These are phyloP conservation scores for Columba livia DNA, from an alignment of 2,113 vertebrate species.

Conservation along the genomic window DNA sequence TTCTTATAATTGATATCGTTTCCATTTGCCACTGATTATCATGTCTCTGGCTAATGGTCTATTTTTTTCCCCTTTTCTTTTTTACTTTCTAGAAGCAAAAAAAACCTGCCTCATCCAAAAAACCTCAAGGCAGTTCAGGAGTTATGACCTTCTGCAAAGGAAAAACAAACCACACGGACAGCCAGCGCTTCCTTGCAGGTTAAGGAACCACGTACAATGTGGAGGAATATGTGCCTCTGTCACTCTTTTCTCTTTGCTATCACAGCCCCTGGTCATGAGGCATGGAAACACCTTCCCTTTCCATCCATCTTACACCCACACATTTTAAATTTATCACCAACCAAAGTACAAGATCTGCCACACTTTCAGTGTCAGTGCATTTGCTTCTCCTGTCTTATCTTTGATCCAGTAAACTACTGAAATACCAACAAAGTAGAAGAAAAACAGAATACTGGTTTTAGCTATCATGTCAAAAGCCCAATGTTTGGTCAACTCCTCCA, in stretches of 20 bases:
- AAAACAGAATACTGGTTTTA: neutral
- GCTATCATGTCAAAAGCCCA: neutral
- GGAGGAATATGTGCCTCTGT: neutral
- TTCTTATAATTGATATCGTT: neutral
- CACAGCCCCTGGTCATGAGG: neutral
- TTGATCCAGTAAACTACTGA: neutral
- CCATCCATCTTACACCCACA: neutral
- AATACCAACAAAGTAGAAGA: neutral
- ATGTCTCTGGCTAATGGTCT: fast-evolving
- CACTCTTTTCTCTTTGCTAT: neutral
- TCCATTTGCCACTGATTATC: neutral
- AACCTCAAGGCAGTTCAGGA: neutral
- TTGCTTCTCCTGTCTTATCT: neutral
- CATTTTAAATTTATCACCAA: neutral
- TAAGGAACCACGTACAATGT: neutral
- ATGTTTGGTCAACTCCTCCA: neutral
- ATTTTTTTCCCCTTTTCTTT: neutral
- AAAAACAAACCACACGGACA: neutral
- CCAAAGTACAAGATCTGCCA: neutral
- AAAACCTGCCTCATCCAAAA: neutral
- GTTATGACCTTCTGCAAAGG: neutral
- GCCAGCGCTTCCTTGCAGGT: neutral
- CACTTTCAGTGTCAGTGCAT: neutral
- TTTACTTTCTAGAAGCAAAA: neutral
- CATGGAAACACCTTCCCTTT: neutral